These are phyloP conservation scores for Scaptomyza hsui DNA, from an alignment of 1,140 invertebrate species.

Conservation along the genomic window DNA sequence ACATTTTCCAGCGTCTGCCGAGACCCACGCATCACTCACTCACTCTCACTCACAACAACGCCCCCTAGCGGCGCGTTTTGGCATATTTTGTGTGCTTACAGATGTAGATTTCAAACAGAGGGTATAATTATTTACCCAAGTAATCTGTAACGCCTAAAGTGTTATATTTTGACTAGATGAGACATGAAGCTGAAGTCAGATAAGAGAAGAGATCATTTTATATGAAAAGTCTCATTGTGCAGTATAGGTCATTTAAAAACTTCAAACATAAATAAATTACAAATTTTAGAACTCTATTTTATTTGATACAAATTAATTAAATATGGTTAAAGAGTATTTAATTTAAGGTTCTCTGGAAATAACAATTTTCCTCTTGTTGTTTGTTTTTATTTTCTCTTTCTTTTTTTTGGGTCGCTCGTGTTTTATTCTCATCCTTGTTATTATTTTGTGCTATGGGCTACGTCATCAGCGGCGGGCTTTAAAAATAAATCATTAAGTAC, in stretches of 20 bases:
- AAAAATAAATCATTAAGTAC: conserved; percentile 40
- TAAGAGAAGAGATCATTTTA: too few species aligned
- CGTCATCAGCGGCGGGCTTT: conserved; percentile 48
- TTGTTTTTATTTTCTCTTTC: background rate
- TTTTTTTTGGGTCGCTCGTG: conserved; percentile 29
- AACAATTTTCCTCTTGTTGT: background rate
- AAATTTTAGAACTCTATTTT: too few species aligned
- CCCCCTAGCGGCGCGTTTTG: conserved; percentile 7
- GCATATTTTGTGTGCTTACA: conserved; percentile 8
- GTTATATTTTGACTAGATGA: too few species aligned
- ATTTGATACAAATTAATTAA: too few species aligned
- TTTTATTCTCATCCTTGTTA: conserved; percentile 17
- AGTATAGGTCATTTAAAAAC: too few species aligned
- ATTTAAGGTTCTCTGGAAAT: background rate
- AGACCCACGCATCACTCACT: background rate
- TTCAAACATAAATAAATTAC: too few species aligned
- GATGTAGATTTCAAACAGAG: background rate
- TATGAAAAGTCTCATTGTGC: too few species aligned
- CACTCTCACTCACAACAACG: background rate
- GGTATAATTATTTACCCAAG: background rate
- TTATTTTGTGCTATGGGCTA: conserved; percentile 2
- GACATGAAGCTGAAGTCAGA: too few species aligned
- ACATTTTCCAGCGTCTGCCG: background rate
- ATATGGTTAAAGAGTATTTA: conserved; percentile 1
- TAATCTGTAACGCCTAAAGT: too few species aligned